These are phyloP conservation scores for Dascyllus trimaculatus DNA, from an alignment of 2,113 vertebrate species.

Conservation along the genomic window DNA sequence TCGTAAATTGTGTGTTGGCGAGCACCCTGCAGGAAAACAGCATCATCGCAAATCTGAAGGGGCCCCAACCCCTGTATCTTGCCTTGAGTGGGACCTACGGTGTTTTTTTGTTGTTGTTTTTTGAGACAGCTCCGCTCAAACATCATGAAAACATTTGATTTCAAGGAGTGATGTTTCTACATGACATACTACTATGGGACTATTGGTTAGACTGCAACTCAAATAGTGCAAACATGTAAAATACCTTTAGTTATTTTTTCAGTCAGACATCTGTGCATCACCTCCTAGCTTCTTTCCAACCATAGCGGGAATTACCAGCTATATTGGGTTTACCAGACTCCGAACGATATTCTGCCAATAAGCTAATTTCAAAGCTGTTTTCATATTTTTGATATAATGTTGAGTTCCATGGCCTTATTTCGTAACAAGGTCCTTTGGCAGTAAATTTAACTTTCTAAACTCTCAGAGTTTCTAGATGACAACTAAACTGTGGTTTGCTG, in stretches of 20 bases:
- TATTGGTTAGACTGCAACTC: neutral
- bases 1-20: constrained; percentile 47
- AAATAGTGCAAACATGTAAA: neutral
- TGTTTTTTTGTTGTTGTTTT: constrained; percentile 9
- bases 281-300: constrained; percentile 27
- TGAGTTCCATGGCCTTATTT: no score
- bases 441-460: no score
- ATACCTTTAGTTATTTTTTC: constrained; percentile 27
- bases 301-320: constrained; percentile 7
- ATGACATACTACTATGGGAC: constrained; percentile 20
- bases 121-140: constrained; percentile 16
- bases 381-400: neutral
- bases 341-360: neutral
- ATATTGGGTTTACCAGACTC: constrained; percentile 11
- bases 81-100: constrained; percentile 21
- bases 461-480: no score
- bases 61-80: constrained; percentile 15
- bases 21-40: constrained; percentile 59
- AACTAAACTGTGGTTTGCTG: no score
- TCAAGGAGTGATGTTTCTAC: constrained; percentile 6
- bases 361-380: constrained; percentile 19
- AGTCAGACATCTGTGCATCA: constrained; percentile 19
- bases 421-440: no score
- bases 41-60: constrained; percentile 24
- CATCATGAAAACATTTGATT: neutral